Evolutionary conservation across 2,888 invertebrate species (phyloP).

Genomic region (Ferdinandea cuprea): DNA sequence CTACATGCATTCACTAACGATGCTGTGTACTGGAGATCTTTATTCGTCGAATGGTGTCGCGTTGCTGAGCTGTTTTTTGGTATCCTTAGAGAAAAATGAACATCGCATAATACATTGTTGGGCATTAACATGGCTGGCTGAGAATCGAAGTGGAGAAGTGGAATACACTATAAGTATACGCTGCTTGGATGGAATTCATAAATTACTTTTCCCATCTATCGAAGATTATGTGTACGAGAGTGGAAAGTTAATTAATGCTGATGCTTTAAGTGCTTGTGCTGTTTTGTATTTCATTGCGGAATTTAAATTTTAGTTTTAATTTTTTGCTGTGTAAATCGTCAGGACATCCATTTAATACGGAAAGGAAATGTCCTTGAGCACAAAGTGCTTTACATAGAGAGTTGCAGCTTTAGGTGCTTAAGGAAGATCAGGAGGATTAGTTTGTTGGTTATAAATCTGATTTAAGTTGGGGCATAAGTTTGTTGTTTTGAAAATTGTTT

Average conservation of each 20-base stretch:
- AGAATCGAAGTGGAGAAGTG: conserved; percentile 22
- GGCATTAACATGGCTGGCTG: conserved; percentile 7
- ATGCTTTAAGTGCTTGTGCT: conserved; percentile 23
- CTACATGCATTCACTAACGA: conserved; percentile 14
- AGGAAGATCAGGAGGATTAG: no score
- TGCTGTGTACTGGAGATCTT: conserved; percentile 7
- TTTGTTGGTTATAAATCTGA: no score
- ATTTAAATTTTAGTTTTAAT: no score
- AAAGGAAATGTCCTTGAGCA: no score
- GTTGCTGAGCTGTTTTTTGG: conserved; percentile 23
- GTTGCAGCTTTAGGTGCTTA: no score
- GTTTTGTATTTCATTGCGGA: no score
- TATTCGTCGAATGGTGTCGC: conserved; percentile 13
- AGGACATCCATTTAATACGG: no score
- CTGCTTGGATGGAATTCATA: conserved; percentile 38
- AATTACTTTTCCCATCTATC: conserved; percentile 47
- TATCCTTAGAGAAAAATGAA: conserved; percentile 46
- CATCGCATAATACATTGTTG: conserved; percentile 13
- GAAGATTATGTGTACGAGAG: conserved; percentile 48
- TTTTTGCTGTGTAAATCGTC: no score
- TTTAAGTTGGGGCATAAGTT: no score
- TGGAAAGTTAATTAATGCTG: conserved; percentile 49
- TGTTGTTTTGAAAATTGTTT: no score
- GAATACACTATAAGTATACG: neutral
- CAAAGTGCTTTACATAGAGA: no score